Conservation (phyloP, 2,888 invertebrate species). For the Rhamnusium bicolor region DNA sequence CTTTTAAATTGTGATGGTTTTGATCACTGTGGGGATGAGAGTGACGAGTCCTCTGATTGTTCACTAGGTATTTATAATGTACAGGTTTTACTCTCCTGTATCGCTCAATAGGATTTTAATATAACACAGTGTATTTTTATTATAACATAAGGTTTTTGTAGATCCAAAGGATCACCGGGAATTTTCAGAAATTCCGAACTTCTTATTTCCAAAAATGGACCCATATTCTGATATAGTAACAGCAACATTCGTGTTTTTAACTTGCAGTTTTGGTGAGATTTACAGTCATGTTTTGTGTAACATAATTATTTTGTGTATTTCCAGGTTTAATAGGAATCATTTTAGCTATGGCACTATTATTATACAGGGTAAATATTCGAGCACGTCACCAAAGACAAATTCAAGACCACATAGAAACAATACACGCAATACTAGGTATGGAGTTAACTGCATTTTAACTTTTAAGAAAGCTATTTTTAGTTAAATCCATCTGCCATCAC, state of each 20-base stretch:
- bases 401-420: slow-evolving; percentile 79
- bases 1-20: slow-evolving; percentile 82
- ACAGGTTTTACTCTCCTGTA: too few relatives aligned
- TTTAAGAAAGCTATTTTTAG: too few relatives aligned
- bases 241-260: slow-evolving; percentile 78
- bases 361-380: slow-evolving; percentile 77
- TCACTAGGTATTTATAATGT: slow-evolving; percentile 68
- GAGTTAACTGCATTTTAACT: slow-evolving; percentile 5
- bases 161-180: slow-evolving; percentile 77
- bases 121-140: not conserved
- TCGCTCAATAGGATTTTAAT: too few relatives aligned
- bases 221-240: slow-evolving; percentile 79
- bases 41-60: slow-evolving; percentile 78
- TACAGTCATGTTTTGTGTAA: too few relatives aligned
- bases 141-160: slow-evolving; percentile 53
- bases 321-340: slow-evolving; percentile 75
- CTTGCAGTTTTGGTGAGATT: slow-evolving; percentile 77
- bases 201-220: slow-evolving; percentile 81
- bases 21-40: slow-evolving; percentile 84
- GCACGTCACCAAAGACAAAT: slow-evolving; percentile 77
- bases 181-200: slow-evolving; percentile 81
- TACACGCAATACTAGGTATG: slow-evolving; percentile 79
- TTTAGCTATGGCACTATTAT: slow-evolving; percentile 76
- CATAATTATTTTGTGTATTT: slow-evolving; percentile 37
- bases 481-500: too few relatives aligned